A percentile compares a stretch with the other conserved stretches of the same genome.
Evolutionary conservation across 1,140 invertebrate genomes (phyloP).

Genomic region (Berghia stephanieae): DNA sequence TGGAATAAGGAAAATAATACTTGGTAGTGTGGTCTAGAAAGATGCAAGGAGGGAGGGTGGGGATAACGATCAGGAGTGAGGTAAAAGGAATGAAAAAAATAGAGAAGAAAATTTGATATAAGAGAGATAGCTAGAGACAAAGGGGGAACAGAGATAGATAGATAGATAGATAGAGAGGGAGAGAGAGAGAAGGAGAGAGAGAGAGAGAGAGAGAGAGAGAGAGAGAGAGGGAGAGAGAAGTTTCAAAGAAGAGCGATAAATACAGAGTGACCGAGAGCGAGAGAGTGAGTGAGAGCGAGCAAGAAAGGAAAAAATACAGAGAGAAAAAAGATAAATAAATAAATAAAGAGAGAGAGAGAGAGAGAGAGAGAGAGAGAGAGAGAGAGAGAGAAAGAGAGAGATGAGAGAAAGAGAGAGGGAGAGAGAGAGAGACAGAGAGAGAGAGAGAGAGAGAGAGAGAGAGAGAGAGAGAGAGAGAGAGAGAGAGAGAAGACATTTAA

Average conservation of each 20-base stretch:
- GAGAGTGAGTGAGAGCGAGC: not conserved
- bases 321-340: not conserved
- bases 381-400: not conserved
- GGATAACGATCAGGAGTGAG: no score
- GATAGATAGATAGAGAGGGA: no score
- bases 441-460: not conserved
- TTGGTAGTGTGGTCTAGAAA: no score
- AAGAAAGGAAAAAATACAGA: not conserved
- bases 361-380: conserved; percentile 12
- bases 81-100: no score
- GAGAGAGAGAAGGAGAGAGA: conserved; percentile 16
- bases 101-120: no score
- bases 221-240: not conserved
- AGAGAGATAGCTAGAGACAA: conserved; percentile 14
- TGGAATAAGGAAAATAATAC: not conserved
- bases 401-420: no score
- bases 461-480: not conserved
- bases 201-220: not conserved
- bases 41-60: no score
- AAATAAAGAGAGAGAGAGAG: not conserved
- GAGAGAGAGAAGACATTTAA: not conserved
- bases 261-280: not conserved
- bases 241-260: not conserved
- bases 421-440: not conserved
- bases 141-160: no score